phyloP scores from a whole-genome alignment of 2,797 vertebrate genomes.

The Graptemys geographica region DNA sequence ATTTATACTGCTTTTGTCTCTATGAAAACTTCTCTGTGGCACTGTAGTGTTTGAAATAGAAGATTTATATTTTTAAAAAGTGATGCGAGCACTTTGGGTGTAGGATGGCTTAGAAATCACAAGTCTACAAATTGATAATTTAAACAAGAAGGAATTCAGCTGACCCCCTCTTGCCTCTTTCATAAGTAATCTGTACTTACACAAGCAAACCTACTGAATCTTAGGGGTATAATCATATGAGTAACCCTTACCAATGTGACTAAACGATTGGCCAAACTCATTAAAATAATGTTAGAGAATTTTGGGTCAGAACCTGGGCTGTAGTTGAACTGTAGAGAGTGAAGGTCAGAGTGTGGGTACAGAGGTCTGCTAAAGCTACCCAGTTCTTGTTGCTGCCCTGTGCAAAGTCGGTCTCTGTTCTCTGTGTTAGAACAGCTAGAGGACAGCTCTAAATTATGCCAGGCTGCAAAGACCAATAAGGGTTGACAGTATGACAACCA shows the following conservation, averaged over 20 bases:
- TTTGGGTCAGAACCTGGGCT: fast-evolving
- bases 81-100: fast-evolving
- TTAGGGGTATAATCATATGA: background rate
- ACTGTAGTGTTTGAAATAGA: fast-evolving
- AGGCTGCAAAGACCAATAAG: fast-evolving
- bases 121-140: background rate
- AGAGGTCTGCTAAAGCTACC: background rate
- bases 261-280: background rate
- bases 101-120: background rate
- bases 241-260: background rate
- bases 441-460: background rate
- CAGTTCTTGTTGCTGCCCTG: background rate
- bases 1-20: background rate
- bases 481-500: background rate
- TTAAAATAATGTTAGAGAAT: background rate
- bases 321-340: background rate
- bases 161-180: background rate
- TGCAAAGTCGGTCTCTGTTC: too few relatives aligned
- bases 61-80: too few relatives aligned
- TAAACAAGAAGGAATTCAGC: background rate
- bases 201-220: background rate
- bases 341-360: fast-evolving
- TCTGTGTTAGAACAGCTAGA: background rate
- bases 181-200: background rate
- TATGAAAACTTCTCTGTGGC: background rate